Evolutionary conservation across 1,140 invertebrate genomes (phyloP).

Genomic region (Bombus haemorrhoidalis): DNA sequence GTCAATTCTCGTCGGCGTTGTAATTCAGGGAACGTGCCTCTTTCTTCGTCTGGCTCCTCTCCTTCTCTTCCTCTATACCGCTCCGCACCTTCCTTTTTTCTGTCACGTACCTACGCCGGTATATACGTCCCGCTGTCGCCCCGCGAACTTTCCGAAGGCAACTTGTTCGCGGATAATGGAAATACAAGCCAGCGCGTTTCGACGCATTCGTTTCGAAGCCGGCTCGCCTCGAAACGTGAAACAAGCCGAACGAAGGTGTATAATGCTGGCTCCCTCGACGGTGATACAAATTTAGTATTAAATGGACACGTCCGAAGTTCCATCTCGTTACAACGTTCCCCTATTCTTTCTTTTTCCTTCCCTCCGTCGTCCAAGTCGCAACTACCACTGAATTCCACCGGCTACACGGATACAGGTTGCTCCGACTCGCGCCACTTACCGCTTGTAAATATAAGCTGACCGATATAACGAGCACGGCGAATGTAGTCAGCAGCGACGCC

Average conservation of each 20-base stretch:
- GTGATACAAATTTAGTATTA: conserved; percentile 52
- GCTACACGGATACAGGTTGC: conserved; percentile 9
- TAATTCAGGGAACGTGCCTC: conserved; percentile 59
- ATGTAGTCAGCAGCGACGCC: not conserved
- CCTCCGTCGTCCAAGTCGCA: not conserved
- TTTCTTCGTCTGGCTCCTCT: not conserved
- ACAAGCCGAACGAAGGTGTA: conserved; percentile 14
- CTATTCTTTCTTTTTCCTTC: not conserved
- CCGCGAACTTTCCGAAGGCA: conserved; percentile 50
- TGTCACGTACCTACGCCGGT: conserved; percentile 33
- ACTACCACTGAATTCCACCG: conserved; percentile 25
- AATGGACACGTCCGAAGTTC: conserved; percentile 38
- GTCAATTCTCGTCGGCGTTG: conserved; percentile 65
- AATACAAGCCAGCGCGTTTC: conserved; percentile 34
- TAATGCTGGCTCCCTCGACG: conserved; percentile 34
- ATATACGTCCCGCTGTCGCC: conserved; percentile 40
- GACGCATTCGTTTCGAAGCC: conserved; percentile 25
- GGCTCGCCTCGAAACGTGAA: not conserved
- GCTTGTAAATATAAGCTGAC: conserved; percentile 38
- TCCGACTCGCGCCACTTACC: not conserved
- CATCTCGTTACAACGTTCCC: conserved; percentile 35
- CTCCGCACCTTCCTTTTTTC: conserved; percentile 53
- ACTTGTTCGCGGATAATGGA: conserved; percentile 59
- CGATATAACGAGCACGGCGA: conserved; percentile 36
- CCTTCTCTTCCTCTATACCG: not conserved